Base-by-base conservation (phyloP, 2,113 vertebrate species). In the Marmota flaviventris region DNA sequence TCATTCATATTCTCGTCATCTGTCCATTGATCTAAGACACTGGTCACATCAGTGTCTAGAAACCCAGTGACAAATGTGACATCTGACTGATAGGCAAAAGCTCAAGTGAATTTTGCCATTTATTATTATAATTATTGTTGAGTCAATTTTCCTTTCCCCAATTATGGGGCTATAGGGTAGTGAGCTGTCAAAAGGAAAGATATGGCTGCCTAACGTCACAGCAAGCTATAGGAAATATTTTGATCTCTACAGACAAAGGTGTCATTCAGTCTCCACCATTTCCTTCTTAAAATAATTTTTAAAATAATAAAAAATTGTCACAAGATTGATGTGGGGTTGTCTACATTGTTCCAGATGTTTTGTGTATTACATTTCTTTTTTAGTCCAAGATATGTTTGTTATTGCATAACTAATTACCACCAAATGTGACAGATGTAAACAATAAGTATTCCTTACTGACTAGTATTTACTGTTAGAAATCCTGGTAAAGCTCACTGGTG, bases 81-180 rank as follows among this genome's bases (percentile, higher is more conserved):
- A 95, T 91, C 87, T 97, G 97, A 97, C 63, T 93, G 97, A 97
- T 92, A 72, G 92, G 96, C 96, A 93, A 93, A 91, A 93, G 94
- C 93, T 92, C 96, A 85, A 96, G 96, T 95, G 96, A 88, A 96
- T 95, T 96, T 97, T 97, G 96, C 96, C 95, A 97, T 98, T 98
- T 97, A 96, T 98, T 98, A 98, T 98, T 97, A 96, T 96, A 98
- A 98, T 98, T 93, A 93, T 88, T 95, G 89, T 85, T 82, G 89
- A 97, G 91, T 96, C 97, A 91, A 96, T 98, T 97, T 97, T 92
- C 70, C 73, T 85, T 78, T 93, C 39, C 92, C 86, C 84, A 88
- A 5, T 97, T 85, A 95, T 29, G 34, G 95, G 78, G 67, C 58
- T 2, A 14, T 20, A 17, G 45, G 32, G 51, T 69, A 48, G 79